Percentiles rank a stretch among this genome's conserved stretches.
These are phyloP conservation scores for Cataglyphis rosenhaueri DNA, from an alignment of 2,888 invertebrate genomes.

Conservation along the genomic window DNA sequence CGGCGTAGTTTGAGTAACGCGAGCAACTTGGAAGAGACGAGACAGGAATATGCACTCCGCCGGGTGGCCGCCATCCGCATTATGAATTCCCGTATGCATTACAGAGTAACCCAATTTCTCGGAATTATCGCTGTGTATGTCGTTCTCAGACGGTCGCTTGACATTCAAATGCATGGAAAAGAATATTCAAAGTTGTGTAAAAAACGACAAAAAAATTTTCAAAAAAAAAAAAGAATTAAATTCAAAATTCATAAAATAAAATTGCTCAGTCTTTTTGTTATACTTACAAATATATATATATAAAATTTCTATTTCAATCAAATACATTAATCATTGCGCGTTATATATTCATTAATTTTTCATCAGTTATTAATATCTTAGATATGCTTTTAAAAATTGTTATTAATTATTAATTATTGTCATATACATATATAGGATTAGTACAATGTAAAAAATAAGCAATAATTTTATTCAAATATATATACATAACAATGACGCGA, in stretches of 20 bases:
- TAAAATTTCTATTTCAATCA: neutral
- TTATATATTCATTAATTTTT: neutral
- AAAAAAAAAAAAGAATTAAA: neutral
- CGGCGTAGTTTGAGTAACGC: constrained; percentile 30
- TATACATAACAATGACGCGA: neutral
- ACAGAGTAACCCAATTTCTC: constrained; percentile 76
- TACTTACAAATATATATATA: neutral
- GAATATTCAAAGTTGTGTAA: neutral
- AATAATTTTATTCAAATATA: neutral
- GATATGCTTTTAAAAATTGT: neutral
- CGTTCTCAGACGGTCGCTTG: constrained; percentile 43
- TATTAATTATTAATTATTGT: constrained; percentile 6
- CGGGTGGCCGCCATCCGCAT: constrained; percentile 46
- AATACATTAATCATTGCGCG: neutral
- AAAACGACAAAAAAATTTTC: neutral
- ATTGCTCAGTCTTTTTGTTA: neutral
- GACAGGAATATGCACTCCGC: constrained; percentile 68
- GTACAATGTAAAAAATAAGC: neutral
- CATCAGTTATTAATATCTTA: neutral
- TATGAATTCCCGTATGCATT: constrained; percentile 69
- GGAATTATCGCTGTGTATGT: constrained; percentile 75
- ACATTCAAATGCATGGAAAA: constrained; percentile 9
- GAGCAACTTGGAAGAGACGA: constrained; percentile 50
- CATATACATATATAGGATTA: neutral
- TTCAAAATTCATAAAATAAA: constrained; percentile 9